Evolutionary conservation across 2,888 invertebrate genomes (phyloP).

Genomic region (Frankliniella intonsa): DNA sequence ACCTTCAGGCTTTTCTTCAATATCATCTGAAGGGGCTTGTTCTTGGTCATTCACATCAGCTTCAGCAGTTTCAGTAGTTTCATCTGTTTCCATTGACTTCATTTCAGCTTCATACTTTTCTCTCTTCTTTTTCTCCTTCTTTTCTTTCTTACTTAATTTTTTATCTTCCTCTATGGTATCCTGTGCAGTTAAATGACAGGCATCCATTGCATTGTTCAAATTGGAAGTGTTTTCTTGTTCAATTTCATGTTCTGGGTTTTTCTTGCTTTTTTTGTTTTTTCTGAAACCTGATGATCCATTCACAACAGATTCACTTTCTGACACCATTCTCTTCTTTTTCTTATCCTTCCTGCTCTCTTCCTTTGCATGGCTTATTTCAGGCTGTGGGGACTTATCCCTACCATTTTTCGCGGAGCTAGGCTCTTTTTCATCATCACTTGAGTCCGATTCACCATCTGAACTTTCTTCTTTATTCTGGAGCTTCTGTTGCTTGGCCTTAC

Average conservation of each 20-base stretch:
- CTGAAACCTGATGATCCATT: not conserved
- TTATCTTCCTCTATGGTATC: constrained; percentile 7
- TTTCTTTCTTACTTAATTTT: constrained; percentile 34
- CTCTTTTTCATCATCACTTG: not conserved
- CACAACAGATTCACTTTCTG: not conserved
- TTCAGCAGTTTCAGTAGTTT: constrained; percentile 28
- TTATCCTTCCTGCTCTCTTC: not conserved
- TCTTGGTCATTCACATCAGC: constrained; percentile 34
- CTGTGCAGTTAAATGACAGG: not conserved
- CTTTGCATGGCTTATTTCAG: not conserved
- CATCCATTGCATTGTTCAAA: not conserved
- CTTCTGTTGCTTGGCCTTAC: not conserved
- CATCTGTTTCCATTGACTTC: constrained; percentile 19
- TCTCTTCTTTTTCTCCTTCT: constrained; percentile 34
- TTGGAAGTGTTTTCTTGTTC: not conserved
- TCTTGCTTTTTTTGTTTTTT: not conserved
- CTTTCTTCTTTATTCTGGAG: not conserved
- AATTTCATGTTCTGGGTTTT: not conserved
- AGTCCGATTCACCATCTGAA: not conserved
- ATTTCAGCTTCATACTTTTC: constrained; percentile 34
- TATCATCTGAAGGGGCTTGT: constrained; percentile 40
- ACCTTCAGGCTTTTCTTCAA: constrained; percentile 49
- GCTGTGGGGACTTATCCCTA: not conserved
- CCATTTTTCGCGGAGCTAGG: not conserved
- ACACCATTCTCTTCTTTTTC: constrained; percentile 15